Evolutionary conservation across 1,140 invertebrate species (phyloP).

Genomic region (Drosophila chauvacae): DNA sequence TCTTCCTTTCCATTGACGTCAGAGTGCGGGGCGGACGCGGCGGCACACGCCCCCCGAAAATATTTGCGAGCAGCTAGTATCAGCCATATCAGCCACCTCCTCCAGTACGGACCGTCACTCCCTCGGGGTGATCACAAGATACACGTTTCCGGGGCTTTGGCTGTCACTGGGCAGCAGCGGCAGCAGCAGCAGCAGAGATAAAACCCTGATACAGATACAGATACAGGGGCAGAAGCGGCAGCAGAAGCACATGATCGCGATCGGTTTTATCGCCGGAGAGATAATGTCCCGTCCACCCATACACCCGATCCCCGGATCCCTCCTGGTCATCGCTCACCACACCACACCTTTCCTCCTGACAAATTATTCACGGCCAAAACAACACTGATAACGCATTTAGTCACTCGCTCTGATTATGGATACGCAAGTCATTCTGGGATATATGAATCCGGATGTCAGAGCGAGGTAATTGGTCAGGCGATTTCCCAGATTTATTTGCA

Average conservation of each 20-base stretch:
- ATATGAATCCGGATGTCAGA: conserved; percentile 35
- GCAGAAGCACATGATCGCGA: conserved; percentile 34
- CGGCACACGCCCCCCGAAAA: conserved; percentile 23
- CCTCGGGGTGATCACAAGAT: conserved; percentile 41
- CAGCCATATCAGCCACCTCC: conserved; percentile 22
- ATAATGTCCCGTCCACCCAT: not conserved
- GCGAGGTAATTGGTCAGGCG: conserved; percentile 20
- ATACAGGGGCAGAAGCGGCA: conserved; percentile 17
- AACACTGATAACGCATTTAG: conserved; percentile 33
- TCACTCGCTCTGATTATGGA: conserved; percentile 17
- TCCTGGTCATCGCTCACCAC: not conserved
- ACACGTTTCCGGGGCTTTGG: conserved; percentile 46
- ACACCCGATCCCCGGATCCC: conserved; percentile 1
- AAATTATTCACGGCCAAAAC: conserved; percentile 18
- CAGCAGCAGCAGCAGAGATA: conserved; percentile 18
- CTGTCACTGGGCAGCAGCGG: conserved; percentile 27
- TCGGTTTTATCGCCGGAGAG: conserved; percentile 17
- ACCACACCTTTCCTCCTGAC: conserved; percentile 4
- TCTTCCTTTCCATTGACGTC: conserved; percentile 38
- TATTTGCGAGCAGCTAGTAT: conserved; percentile 9
- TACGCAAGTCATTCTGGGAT: conserved; percentile 39
- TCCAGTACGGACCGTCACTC: conserved; percentile 5
- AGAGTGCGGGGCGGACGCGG: not conserved
- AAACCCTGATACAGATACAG: conserved; percentile 27
- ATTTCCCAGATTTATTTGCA: conserved; percentile 23